Evolutionary conservation across 2,797 vertebrate species (phyloP).

Genomic region (Gymnopithys bicolor): DNA sequence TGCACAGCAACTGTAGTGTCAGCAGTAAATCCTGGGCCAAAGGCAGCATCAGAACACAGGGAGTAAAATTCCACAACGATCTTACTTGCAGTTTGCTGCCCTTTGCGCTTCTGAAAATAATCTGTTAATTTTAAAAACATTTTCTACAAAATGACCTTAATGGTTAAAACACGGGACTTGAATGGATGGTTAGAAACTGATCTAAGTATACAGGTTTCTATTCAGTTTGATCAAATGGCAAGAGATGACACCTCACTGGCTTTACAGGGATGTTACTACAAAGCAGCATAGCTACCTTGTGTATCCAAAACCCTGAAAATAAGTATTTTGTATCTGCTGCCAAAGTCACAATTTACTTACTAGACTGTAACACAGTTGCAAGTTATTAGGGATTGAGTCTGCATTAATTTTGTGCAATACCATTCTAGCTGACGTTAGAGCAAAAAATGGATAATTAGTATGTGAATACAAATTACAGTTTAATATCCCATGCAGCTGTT

Average conservation of each 20-base stretch:
- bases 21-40: neutral
- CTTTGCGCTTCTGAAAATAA: neutral
- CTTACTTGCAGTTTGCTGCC: neutral
- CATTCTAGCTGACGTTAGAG: neutral
- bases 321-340: neutral
- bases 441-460: slow-evolving; percentile 5
- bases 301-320: neutral
- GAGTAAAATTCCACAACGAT: neutral
- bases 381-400: neutral
- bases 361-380: neutral
- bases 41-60: neutral
- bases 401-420: neutral
- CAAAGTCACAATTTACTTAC: neutral
- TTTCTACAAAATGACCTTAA: neutral
- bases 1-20: neutral
- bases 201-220: neutral
- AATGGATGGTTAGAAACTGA: neutral
- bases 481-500: slow-evolving; percentile 60
- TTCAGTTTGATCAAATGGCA: neutral
- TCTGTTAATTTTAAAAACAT: neutral
- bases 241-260: neutral
- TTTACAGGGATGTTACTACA: neutral
- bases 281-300: neutral
- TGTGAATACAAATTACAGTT: slow-evolving; percentile 18
- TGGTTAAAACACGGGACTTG: neutral